Evolutionary conservation across 2,797 vertebrate species (phyloP), one percentile per base, ranked within the genome.

Genomic region (Manis pentadactyla): DNA sequence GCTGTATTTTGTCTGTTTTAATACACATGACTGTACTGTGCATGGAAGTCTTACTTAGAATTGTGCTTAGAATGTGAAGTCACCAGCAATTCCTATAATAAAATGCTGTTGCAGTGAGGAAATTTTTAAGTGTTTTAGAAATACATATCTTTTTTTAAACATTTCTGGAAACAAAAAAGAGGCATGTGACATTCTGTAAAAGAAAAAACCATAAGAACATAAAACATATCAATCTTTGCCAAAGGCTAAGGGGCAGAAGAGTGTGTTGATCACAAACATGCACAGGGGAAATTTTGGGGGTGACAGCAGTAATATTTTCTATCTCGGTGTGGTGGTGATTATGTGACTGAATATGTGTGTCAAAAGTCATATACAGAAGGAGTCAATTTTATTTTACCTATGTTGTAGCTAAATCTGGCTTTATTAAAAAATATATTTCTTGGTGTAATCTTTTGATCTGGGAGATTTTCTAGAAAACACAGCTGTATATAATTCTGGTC

Each of bases 401-500:
- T 64, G 11, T 77, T 59, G 46, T 73, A 59, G n/a, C n/a, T 87
- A 78, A 90, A 71, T 66, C 23, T 21, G 55, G 64, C 17, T 57
- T 71, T 87, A n/a, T 87, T 1, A 2, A 42, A 71, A 82, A 59
- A 8, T 93, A 18, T 10, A 46, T 13, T 53, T 75, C 53, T 57
- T 29, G 11, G 21, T 42, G 1, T 37, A 19, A 61, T 77, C 37
- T 93, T 94, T 87, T 69, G 25, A 83, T 87, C 39, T 46, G 15
- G 37, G 51, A 68, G 74, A 55, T 82, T 81, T 82, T 69, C 5
- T 81, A 71, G 77, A 64, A 39, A 11, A 46, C 23, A 1, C 34
- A 75, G n/a, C 25, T 92, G 31, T 88, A 19, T 55, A 27, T 53
- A 74, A 82, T 94, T 68, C 84, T 61, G 13, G 99, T 99, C 99